A percentile compares a stretch with the other conserved stretches of the same genome.
These are phyloP conservation scores for Tachina fera DNA, from an alignment of 2,888 invertebrate species.

Conservation along the genomic window DNA sequence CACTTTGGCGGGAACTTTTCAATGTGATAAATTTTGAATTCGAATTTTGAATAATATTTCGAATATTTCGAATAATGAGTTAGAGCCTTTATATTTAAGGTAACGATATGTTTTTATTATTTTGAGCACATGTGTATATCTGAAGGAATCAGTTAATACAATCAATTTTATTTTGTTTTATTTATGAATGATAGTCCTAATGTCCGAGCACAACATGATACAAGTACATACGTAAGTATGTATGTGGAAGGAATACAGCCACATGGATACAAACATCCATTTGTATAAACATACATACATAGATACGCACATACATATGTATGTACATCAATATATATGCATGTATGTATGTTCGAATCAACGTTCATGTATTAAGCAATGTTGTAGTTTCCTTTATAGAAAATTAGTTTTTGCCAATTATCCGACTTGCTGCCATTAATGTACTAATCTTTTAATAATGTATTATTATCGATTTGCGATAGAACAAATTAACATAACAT, in stretches of 20 bases:
- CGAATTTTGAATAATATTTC: too few species aligned
- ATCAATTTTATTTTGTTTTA: not conserved
- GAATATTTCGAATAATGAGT: too few species aligned
- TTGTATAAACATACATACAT: too few species aligned
- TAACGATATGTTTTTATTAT: too few species aligned
- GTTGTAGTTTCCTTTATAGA: slow-evolving; percentile 52
- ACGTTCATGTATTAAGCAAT: slow-evolving; percentile 11
- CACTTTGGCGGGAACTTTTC: too few species aligned
- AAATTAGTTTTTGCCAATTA: slow-evolving; percentile 68
- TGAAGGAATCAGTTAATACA: too few species aligned
- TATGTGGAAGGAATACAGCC: not conserved
- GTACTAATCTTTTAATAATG: slow-evolving; percentile 67
- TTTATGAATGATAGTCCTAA: slow-evolving; percentile 3
- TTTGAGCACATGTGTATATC: too few species aligned
- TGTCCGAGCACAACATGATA: slow-evolving; percentile 5
- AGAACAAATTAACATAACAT: slow-evolving; percentile 30
- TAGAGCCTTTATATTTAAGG: too few species aligned
- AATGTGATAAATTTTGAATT: too few species aligned
- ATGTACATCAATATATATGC: too few species aligned
- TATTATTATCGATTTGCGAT: slow-evolving; percentile 64
- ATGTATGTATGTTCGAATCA: not conserved
- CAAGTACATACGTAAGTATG: not conserved
- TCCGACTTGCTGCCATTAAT: slow-evolving; percentile 64
- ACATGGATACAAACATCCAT: not conserved
- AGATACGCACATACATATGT: too few species aligned